Conservation (phyloP, 2,888 invertebrate genomes). For the Drymonia ruficornis region DNA sequence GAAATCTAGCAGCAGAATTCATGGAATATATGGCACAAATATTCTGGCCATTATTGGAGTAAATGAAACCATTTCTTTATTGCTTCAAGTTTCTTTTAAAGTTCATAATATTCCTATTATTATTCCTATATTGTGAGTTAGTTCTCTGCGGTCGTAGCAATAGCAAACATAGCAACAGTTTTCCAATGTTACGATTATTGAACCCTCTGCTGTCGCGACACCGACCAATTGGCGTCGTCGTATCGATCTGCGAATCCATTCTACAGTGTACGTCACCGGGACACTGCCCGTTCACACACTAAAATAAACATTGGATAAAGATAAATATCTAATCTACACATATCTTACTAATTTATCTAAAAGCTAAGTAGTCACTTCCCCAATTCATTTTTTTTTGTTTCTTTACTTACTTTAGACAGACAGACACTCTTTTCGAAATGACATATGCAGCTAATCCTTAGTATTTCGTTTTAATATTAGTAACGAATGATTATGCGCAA, state of each 20-base stretch:
- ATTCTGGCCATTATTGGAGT: background rate
- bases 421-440: no score
- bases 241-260: slow-evolving; percentile 70
- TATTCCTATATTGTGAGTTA: background rate
- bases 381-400: no score
- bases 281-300: slow-evolving; percentile 41
- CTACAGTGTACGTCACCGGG: slow-evolving; percentile 53
- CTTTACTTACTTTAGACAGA: no score
- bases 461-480: no score
- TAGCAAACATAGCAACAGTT: slow-evolving; percentile 54
- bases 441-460: no score
- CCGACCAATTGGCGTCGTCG: slow-evolving; percentile 68
- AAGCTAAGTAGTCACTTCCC: no score
- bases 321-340: background rate
- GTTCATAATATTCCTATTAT: background rate
- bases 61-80: background rate
- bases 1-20: slow-evolving; percentile 47
- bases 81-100: background rate
- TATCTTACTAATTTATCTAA: background rate
- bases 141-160: background rate
- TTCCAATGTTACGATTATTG: slow-evolving; percentile 45
- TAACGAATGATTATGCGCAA: slow-evolving; percentile 16
- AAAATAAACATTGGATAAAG: slow-evolving; percentile 42
- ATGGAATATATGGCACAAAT: slow-evolving; percentile 32
- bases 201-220: slow-evolving; percentile 55